phyloP scores from a whole-genome alignment of 2,888 invertebrate genomes.

The Macrosiphum euphorbiae region DNA sequence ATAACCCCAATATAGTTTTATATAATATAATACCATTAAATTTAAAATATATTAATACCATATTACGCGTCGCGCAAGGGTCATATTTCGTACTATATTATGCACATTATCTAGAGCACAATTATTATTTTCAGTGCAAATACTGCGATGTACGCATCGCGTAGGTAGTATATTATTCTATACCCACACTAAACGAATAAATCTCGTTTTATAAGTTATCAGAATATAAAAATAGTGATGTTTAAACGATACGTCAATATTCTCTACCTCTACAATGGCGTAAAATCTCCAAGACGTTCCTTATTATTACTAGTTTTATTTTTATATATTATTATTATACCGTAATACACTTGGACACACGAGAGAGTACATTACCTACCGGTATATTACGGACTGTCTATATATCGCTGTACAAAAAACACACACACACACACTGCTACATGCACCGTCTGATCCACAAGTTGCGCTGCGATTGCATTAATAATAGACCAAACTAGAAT shows the following conservation, averaged over 20 bases:
- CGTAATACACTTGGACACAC: background rate
- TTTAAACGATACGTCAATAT: background rate
- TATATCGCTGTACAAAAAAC: background rate
- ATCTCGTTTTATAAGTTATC: background rate
- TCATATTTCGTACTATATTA: background rate
- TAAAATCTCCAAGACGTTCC: too few relatives aligned
- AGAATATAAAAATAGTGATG: background rate
- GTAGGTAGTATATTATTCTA: background rate
- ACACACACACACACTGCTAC: background rate
- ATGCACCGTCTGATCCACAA: background rate
- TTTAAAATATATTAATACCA: background rate
- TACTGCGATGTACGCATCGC: background rate
- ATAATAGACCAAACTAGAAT: conserved; percentile 5
- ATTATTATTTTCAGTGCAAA: background rate
- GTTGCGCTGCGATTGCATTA: background rate
- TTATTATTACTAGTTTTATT: background rate
- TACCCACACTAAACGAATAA: background rate
- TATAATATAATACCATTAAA: background rate
- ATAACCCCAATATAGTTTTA: background rate
- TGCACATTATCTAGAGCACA: background rate
- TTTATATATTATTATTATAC: background rate
- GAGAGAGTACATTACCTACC: background rate
- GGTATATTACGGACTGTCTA: background rate
- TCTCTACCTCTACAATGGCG: background rate
- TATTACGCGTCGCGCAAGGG: background rate